phyloP scores from a whole-genome alignment of 2,888 invertebrate species.

The Plagodis dolabraria region DNA sequence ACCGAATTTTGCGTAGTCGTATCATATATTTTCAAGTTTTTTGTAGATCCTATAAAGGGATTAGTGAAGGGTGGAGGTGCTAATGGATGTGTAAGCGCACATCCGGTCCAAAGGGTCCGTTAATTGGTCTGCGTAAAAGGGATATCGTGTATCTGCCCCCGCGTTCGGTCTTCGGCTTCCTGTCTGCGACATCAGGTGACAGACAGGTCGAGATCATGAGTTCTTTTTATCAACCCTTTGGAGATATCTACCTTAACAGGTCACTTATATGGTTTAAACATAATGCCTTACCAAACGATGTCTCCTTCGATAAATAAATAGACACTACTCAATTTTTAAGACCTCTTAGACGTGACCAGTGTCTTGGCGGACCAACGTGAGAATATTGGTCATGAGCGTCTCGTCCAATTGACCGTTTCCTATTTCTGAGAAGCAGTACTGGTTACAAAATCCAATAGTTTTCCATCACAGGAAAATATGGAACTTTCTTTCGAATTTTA shows the following conservation, averaged over 20 bases:
- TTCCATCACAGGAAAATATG: too few relatives aligned
- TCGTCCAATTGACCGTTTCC: too few relatives aligned
- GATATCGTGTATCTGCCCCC: conserved; percentile 79
- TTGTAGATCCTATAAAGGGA: conserved; percentile 70
- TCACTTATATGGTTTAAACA: conserved; percentile 58
- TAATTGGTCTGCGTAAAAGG: conserved; percentile 84
- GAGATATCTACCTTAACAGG: conserved; percentile 55
- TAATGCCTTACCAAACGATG: conserved; percentile 53
- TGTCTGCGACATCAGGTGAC: conserved; percentile 63
- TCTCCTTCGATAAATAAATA: conserved; percentile 48
- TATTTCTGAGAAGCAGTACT: too few relatives aligned
- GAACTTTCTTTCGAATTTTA: too few relatives aligned
- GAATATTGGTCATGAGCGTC: too few relatives aligned
- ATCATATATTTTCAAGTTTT: conserved; percentile 56
- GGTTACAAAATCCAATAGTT: too few relatives aligned
- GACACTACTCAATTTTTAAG: conserved; percentile 44
- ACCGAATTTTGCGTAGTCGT: conserved; percentile 58
- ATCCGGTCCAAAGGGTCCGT: conserved; percentile 81
- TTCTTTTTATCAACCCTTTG: conserved; percentile 46
- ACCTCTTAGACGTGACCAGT: too few relatives aligned
- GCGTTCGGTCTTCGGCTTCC: conserved; percentile 65
- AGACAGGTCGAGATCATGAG: conserved; percentile 61
- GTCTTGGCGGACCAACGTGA: too few relatives aligned
- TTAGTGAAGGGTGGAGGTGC: conserved; percentile 80
- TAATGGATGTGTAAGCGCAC: conserved; percentile 77